Base-by-base conservation (phyloP, 2,797 vertebrate species). In the Squalus acanthias region DNA sequence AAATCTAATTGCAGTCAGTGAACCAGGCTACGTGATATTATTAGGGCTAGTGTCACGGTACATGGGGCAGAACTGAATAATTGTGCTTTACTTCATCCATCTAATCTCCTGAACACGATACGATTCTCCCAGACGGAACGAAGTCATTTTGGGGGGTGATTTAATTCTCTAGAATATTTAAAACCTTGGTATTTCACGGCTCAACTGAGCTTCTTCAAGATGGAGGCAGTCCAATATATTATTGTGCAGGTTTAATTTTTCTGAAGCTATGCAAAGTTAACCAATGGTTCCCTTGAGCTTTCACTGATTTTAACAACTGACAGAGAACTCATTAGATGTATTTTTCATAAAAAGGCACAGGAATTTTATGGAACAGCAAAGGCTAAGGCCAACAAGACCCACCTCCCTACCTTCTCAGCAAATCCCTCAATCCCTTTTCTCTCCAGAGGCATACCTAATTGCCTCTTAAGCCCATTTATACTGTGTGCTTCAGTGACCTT, bases 1-100 rank as follows among this genome's bases (percentile, higher is more conserved):
- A 76, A 76, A 60, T 72, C 39, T 53, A 95, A 95, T 95, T 95
- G 70, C 1, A 53, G 39, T 95, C 70, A 95, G 94, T 95, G 69
- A 95, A 53, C 94, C n/a, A 29, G 69, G 50, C 69, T 70, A 20
- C 20, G 46, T 26, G 26, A 74, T 33, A 50, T 95, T 57, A 95
- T 76, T 95, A 74, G 63, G 63, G 91, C 63, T 9, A 46, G 63
- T 67, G 91, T 93, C 91, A 93, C 39, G 22, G 20, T 46, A 69
- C 65, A 69, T 76, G 39, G 24, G 50, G 50, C 70, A 29, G 72
- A 76, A 57, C 94, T 95, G 29, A 57, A 72, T 76, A 95, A 95
- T 57, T 72, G 50, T 76, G 20, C 13, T 72, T 70, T 69, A 13
- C 1, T 74, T 95, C 94, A 22, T 95, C 50, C 70, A 57, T 57